These are phyloP conservation scores for Axea sp. DNA, from an alignment of 2,888 invertebrate genomes.

Conservation along the genomic window DNA sequence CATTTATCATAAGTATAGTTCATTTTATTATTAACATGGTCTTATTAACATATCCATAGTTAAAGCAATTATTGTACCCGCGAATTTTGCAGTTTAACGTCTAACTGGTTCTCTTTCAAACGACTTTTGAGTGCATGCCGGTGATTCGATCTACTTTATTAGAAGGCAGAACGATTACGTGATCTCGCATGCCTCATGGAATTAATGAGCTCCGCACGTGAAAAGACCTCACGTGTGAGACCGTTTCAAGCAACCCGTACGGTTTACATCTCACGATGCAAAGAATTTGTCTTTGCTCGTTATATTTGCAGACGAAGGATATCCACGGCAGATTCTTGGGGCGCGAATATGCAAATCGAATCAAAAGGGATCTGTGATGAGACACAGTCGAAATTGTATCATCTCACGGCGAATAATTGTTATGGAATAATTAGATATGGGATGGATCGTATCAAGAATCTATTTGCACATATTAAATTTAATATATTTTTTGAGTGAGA, in stretches of 20 bases:
- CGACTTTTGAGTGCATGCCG: slow-evolving; percentile 58
- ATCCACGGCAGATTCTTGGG: slow-evolving; percentile 65
- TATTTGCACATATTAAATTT: slow-evolving; percentile 35
- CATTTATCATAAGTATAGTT: slow-evolving; percentile 44
- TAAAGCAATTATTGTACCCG: slow-evolving; percentile 38
- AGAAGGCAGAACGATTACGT: slow-evolving; percentile 66
- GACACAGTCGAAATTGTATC: slow-evolving; percentile 29
- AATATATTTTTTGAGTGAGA: neutral
- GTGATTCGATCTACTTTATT: slow-evolving; percentile 62
- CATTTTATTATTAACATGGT: slow-evolving; percentile 30
- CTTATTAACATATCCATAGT: slow-evolving; percentile 48
- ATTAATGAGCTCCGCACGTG: slow-evolving; percentile 70
- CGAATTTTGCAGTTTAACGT: slow-evolving; percentile 25
- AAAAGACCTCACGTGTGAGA: slow-evolving; percentile 60
- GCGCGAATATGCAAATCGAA: slow-evolving; percentile 72
- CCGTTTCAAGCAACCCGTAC: too few species aligned
- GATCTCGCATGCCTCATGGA: slow-evolving; percentile 70
- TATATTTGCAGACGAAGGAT: slow-evolving; percentile 59
- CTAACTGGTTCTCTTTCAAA: slow-evolving; percentile 36
- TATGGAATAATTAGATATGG: slow-evolving; percentile 46
- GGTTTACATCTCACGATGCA: too few species aligned
- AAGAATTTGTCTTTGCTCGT: slow-evolving; percentile 68
- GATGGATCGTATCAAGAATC: slow-evolving; percentile 48
- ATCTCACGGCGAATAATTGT: slow-evolving; percentile 36
- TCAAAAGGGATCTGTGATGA: slow-evolving; percentile 51